Percentiles rank a stretch among this genome's conserved stretches.
These are phyloP conservation scores for Lithophane ornitopus DNA, from an alignment of 2,888 invertebrate genomes.

Conservation along the genomic window DNA sequence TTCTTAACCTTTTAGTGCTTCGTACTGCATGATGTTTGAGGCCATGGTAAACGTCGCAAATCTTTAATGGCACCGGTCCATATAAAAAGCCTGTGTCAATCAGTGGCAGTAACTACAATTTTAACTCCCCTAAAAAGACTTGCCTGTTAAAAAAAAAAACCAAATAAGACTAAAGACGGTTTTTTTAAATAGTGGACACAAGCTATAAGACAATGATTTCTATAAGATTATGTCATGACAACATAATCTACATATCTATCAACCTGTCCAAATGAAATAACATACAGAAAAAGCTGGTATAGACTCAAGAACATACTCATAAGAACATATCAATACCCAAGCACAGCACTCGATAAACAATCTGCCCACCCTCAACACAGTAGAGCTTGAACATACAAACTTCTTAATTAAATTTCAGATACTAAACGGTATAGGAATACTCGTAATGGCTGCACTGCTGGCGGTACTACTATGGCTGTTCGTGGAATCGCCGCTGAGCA, in stretches of 20 bases:
- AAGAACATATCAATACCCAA: neutral
- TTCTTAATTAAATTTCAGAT: slow-evolving; percentile 59
- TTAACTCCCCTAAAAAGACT: neutral
- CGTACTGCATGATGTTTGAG: neutral
- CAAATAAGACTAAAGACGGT: neutral
- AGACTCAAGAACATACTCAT: too few species aligned
- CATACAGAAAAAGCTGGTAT: neutral
- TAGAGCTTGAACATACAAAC: slow-evolving; percentile 46
- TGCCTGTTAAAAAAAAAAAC: neutral
- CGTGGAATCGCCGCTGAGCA: slow-evolving; percentile 56
- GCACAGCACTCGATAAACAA: slow-evolving; percentile 5
- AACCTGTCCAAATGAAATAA: neutral
- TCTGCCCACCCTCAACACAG: neutral
- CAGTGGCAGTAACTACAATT: neutral
- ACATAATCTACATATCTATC: neutral
- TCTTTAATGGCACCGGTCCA: neutral
- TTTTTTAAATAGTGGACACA: neutral
- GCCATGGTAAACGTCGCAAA: too few species aligned
- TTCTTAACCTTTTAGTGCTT: neutral
- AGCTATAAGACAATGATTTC: too few species aligned
- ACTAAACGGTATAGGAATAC: slow-evolving; percentile 49
- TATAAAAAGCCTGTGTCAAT: too few species aligned
- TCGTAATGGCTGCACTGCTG: slow-evolving; percentile 26
- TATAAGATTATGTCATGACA: too few species aligned
- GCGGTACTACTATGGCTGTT: slow-evolving; percentile 57